Evolutionary conservation across 2,797 vertebrate genomes (phyloP), one percentile per base, ranked within the genome.

Genomic region (Malurus splendens): DNA sequence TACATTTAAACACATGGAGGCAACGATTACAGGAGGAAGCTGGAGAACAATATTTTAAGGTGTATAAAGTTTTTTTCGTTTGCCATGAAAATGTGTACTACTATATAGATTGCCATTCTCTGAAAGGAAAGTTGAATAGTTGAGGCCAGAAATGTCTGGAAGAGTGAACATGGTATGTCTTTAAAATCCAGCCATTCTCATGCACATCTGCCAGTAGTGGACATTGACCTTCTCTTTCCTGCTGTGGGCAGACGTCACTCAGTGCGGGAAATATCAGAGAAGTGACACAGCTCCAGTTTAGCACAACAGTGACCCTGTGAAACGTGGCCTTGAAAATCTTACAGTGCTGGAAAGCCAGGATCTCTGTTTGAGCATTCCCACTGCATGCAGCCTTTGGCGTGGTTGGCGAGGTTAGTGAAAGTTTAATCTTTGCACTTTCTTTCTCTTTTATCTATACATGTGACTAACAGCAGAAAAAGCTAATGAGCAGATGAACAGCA

Each of bases 241-340:
- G 65, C 55, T 87, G n/a, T 71, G 84, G 57, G 32, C 22, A 85
- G 85, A 38, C 1, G 2, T 89, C 55, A 72, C 57, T 77, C 41
- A 22, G 4, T 56, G 86, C 51, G 81, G 85, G 62, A 93, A 86
- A 83, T 87, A 78, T 72, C 79, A 90, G 44, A 75, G 44, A 67
- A 52, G 48, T 71, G 75, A 82, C 65, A 87, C 36, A 80, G 51
- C 59, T 41, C 27, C 74, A 54, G 36, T 70, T 90, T 22, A 82
- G 76, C 55, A 55, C 79, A 55, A 12, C 57, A 64, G 19, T 87
- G 65, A 89, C 70, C 65, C 65, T 77, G 30, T 1, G 18, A 71
- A 65, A 54, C 3, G 4, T 3, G 44, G 70, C 59, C 70, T 82
- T 68, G 65, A 65, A 82, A 56, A 77, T 51, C 42, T 56, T 14